Evolutionary conservation across 2,113 vertebrate genomes (phyloP).

Genomic region (Puffinus mauretanicus): DNA sequence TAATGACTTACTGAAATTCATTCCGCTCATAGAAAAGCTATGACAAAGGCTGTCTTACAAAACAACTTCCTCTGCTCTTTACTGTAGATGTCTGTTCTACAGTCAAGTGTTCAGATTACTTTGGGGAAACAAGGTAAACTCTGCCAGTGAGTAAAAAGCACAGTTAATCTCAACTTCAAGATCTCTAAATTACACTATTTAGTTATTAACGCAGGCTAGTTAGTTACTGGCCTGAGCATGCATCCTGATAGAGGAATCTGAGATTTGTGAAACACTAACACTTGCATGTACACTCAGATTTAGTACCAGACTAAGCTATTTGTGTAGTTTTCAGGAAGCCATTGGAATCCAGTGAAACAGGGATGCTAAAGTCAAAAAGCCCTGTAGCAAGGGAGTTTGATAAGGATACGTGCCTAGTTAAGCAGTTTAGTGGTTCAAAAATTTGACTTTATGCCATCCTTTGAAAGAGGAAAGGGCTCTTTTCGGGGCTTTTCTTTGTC

Average conservation of each 20-base stretch:
- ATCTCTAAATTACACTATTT: rapidly evolving
- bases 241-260: not conserved
- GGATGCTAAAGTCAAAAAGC: not conserved
- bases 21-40: not conserved
- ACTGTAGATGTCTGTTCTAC: rapidly evolving
- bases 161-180: not conserved
- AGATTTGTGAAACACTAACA: not conserved
- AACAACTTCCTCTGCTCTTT: constrained; percentile 27
- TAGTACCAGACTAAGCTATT: not conserved
- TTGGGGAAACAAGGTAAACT: not conserved
- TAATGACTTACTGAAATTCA: not conserved
- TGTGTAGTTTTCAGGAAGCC: not conserved
- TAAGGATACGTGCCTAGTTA: too few relatives aligned
- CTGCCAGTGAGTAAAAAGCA: not conserved
- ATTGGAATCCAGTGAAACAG: not conserved
- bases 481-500: not conserved
- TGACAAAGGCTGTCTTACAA: not conserved
- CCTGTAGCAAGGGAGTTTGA: not conserved
- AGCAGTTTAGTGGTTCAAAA: not conserved
- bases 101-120: not conserved
- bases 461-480: not conserved
- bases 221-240: not conserved
- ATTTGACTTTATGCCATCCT: not conserved
- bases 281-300: not conserved
- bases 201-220: not conserved